A percentile compares a stretch with the other conserved stretches of the same genome.
Conservation (phyloP, 2,797 vertebrate species). For the Loris lydekkerianus region DNA sequence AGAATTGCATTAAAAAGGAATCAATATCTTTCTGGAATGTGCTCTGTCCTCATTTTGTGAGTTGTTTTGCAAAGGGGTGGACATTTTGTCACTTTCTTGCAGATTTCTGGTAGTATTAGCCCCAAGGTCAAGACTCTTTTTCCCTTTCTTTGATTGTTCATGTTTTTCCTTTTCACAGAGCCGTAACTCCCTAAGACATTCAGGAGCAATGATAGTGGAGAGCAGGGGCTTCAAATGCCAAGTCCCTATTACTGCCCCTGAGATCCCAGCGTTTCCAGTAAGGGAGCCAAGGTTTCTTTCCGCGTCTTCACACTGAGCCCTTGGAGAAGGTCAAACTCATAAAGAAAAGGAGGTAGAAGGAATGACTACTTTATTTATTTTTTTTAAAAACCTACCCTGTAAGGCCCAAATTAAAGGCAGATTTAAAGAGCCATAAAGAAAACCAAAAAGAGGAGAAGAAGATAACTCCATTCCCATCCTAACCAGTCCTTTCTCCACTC, state of each 20-base stretch:
- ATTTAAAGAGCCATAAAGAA: background rate
- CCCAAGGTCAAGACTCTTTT: slow-evolving; percentile 5
- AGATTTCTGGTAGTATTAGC: background rate
- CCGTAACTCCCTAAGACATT: background rate
- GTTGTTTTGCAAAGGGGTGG: slow-evolving; percentile 63
- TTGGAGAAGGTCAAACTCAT: slow-evolving; percentile 56
- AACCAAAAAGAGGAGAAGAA: background rate
- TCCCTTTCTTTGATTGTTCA: background rate
- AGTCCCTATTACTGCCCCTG: background rate
- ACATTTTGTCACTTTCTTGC: background rate
- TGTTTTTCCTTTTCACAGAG: background rate
- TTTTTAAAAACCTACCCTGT: background rate
- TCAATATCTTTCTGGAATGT: slow-evolving; percentile 76
- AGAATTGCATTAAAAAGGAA: slow-evolving; percentile 75
- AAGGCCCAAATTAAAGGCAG: background rate
- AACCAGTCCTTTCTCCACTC: background rate
- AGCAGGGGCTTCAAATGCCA: slow-evolving; percentile 26
- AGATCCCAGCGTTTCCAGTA: background rate
- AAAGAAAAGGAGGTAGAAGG: background rate
- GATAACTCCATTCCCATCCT: fast-evolving
- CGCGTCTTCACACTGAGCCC: background rate
- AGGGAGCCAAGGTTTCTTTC: background rate
- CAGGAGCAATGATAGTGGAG: background rate
- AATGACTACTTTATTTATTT: background rate
- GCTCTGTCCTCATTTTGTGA: slow-evolving; percentile 57